phyloP scores from a whole-genome alignment of 2,888 invertebrate species.

The Tiliacea aurago region DNA sequence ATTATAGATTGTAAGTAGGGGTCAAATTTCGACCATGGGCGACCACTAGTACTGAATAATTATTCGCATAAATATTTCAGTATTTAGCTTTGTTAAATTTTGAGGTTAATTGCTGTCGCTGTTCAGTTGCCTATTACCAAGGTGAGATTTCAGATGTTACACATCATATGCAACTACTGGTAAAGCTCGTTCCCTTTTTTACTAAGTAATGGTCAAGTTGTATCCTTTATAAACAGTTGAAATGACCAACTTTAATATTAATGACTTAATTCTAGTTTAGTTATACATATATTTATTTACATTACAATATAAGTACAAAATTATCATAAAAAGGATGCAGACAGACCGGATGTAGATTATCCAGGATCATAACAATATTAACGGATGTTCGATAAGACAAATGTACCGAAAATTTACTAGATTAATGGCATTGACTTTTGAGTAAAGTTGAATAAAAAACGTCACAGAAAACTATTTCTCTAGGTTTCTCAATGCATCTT shows the following conservation, averaged over 20 bases:
- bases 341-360: conserved; percentile 42
- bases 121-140: too few species aligned
- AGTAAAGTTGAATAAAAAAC: too few species aligned
- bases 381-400: conserved; percentile 31
- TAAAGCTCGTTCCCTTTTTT: background rate
- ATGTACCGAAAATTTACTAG: background rate
- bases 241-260: background rate
- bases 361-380: conserved; percentile 23
- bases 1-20: too few species aligned
- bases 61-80: too few species aligned
- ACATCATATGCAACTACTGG: too few species aligned
- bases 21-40: too few species aligned
- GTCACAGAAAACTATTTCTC: too few species aligned
- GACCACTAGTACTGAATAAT: too few species aligned
- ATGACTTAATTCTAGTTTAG: background rate
- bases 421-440: background rate
- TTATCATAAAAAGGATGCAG: conserved; percentile 25
- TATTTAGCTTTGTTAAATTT: too few species aligned
- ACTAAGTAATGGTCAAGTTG: background rate
- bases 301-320: background rate
- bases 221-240: background rate
- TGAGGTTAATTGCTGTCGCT: too few species aligned
- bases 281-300: conserved; percentile 15
- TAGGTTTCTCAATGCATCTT: too few species aligned
- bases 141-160: too few species aligned